A percentile compares a stretch with the other conserved stretches of the same genome.
These are phyloP conservation scores for Bemisia tabaci DNA, from an alignment of 1,140 invertebrate genomes.

Conservation along the genomic window DNA sequence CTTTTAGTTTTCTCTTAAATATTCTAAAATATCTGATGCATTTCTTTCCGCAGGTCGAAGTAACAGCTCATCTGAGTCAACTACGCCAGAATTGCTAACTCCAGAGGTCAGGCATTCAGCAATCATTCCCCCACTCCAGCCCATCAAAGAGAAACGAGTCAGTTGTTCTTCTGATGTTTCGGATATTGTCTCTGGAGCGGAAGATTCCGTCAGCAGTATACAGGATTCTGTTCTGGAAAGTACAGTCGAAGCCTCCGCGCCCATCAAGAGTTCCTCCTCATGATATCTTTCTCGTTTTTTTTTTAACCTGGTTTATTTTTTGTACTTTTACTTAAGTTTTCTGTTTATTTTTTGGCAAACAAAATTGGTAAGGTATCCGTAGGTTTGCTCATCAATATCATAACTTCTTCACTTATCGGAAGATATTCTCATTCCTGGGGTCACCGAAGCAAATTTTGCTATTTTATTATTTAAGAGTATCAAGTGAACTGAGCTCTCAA, in stretches of 20 bases:
- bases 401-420: too few relatives aligned
- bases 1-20: not conserved
- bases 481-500: too few relatives aligned
- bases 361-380: too few relatives aligned
- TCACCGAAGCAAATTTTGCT: too few relatives aligned
- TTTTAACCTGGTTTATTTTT: not conserved
- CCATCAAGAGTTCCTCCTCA: not conserved
- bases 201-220: not conserved
- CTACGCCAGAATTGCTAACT: constrained; percentile 9
- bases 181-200: not conserved
- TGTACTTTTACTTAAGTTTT: not conserved
- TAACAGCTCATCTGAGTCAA: constrained; percentile 13
- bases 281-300: not conserved
- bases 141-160: not conserved
- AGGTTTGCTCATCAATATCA: too few relatives aligned
- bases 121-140: not conserved
- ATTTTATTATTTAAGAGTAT: too few relatives aligned
- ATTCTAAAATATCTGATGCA: too few relatives aligned
- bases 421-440: too few relatives aligned
- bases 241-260: not conserved
- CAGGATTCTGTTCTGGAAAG: not conserved
- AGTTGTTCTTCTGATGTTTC: not conserved
- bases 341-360: not conserved
- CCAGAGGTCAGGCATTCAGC: constrained; percentile 11
- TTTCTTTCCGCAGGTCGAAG: too few relatives aligned